Evolutionary conservation across 2,797 vertebrate genomes (phyloP), one percentile per base, ranked within the genome.

Genomic region (Argya squamiceps): DNA sequence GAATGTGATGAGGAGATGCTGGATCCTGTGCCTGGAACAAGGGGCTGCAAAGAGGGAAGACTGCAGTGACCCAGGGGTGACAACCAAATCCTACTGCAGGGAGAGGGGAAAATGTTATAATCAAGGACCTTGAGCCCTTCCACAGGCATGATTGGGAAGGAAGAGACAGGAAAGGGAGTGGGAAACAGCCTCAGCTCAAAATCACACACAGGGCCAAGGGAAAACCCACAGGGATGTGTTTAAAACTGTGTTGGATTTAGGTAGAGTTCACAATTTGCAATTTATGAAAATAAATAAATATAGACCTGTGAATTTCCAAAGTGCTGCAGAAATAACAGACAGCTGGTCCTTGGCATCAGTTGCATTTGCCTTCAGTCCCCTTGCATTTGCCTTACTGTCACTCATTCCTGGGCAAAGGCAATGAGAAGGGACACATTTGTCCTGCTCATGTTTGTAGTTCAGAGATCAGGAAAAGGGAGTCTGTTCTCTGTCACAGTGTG

Each of bases 31-130:
- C 37, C 26, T 0, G 0, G 21, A 52, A 36, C 5, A 29, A 68
- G 11, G 44, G 43, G 32, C 58, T 79, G 47, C 34, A 34, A 10
- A 64, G 53, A 67, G 22, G 26, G 56, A 59, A 29, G 13, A 2
- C 23, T 44, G 41, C 24, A 11, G 11, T 39, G 34, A 30, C 22
- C 43, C 18, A 5, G 0, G 8, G 17, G 27, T 37, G 37, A 60
- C 21, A 83, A 20, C 15, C 6, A 16, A 91, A 67, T 44, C n/a
- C 20, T 39, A 37, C 26, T 0, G 0, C 24, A 49, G 58, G 15
- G 59, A 50, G 1, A 49, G 27, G 26, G 58, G 55, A 32, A 68
- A 30, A 44, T 37, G 39, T n/a, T 53, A 9, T 56, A n/a, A 1
- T 5, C 0, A 1, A 58, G 39, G 46, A 32, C 13, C 55, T 79